phyloP scores from a whole-genome alignment of 2,113 vertebrate species.

The Pangasianodon hypophthalmus region DNA sequence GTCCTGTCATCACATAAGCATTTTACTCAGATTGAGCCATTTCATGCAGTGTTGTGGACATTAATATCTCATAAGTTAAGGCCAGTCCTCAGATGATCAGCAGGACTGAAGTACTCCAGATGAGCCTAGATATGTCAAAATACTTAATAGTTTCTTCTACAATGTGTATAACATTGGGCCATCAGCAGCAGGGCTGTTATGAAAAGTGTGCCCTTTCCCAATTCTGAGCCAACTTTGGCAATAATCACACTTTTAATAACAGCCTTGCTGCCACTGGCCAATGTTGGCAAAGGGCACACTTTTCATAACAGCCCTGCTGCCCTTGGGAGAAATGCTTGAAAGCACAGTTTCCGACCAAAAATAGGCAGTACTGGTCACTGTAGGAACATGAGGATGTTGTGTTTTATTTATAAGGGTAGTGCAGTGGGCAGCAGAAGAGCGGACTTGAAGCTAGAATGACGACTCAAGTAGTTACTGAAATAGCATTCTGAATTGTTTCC shows the following conservation, averaged over 20 bases:
- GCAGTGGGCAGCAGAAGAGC: not conserved
- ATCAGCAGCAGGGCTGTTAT: not conserved
- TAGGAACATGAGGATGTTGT: not conserved
- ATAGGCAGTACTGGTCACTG: not conserved
- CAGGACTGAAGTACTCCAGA: not conserved
- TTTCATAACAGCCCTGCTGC: not conserved
- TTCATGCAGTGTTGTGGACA: not conserved
- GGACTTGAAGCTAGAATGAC: not conserved
- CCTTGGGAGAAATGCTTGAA: not conserved
- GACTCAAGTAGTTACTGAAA: constrained; percentile 2
- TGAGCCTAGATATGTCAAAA: not conserved
- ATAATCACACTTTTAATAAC: not conserved
- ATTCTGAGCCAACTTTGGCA: not conserved
- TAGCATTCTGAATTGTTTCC: not conserved
- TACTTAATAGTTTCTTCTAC: constrained; percentile 6
- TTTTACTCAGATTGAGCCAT: not conserved
- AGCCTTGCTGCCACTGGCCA: not conserved
- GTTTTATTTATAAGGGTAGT: constrained; percentile 10
- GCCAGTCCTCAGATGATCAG: not conserved
- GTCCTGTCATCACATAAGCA: constrained; percentile 20
- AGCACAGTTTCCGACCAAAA: not conserved
- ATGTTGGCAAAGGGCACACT: not conserved
- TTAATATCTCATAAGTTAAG: constrained; percentile 29
- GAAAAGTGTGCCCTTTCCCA: not conserved
- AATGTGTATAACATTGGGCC: not conserved